Base-by-base conservation (phyloP, 2,113 vertebrate species). In the Forbesichthys agassizii region DNA sequence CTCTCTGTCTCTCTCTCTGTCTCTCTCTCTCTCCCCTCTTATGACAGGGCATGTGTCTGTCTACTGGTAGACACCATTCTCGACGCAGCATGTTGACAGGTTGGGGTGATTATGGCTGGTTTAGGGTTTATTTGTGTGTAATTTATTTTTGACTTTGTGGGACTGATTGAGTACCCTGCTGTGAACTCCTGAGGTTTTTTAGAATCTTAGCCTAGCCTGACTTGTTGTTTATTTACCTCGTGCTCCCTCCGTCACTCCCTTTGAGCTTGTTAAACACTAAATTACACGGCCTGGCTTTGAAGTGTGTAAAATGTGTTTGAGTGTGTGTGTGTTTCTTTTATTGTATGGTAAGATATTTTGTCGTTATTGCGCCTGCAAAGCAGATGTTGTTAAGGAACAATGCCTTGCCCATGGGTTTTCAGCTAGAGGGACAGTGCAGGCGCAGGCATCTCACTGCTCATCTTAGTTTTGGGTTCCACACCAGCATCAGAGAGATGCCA, bases 271-370 rank as follows among this genome's bases (percentile, higher is more conserved):
- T 82, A 90, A 86, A 90, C 54, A 69, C 83, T 59, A 78, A 83
- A 88, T 89, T 90, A 84, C 88, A 79, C 49, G 64, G 3, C 10
- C 36, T 9, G 33, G 66, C 88, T 90, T 89, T 91, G 88, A 88
- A 87, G 87, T 89, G 77, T 69, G 66, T 66, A 46, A 1, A 80
- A 55, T 20, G 13, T 52, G 66, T 83, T 72, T 86, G 13, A 57
- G 42, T 47, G 55, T 49, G 33, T 56, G 55, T 63, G 69, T 73
- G 74, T 61, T 66, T 48, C 33, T 77, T 85, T 85, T 71, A 81
- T 84, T 79, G 63, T 78, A 64, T 47, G 4, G 47, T 42, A 65
- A 75, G 71, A 83, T 77, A 83, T 88, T 79, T 80, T 80, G 71
- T 75, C 86, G 84, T 85, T 83, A 81, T 86, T 79, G 68, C 61